phyloP scores from a whole-genome alignment of 30 jellyfish, hydroid and myxozoan species.

The Aurelia aurita complex sp. Pacific region DNA sequence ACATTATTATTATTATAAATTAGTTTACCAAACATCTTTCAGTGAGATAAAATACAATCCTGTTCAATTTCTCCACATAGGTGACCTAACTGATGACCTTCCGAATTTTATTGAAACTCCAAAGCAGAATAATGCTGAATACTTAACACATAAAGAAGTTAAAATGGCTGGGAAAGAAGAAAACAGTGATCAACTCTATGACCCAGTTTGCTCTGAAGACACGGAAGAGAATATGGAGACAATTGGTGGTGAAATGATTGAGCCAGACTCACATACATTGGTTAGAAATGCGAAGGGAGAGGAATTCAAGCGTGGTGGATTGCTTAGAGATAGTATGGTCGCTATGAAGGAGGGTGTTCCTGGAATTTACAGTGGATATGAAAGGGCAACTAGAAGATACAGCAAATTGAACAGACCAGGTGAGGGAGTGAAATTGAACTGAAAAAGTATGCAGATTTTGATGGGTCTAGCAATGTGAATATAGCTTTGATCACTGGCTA shows the following conservation, averaged over 20 bases:
- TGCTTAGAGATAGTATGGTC: constrained; percentile 75
- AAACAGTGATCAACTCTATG: background rate
- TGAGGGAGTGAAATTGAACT: background rate
- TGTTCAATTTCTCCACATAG: background rate
- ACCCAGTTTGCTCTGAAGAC: background rate
- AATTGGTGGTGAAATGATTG: constrained; percentile 36
- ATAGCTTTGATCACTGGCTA: no score
- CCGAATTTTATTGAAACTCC: constrained; percentile 19
- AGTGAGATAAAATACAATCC: no score
- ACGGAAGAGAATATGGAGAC: constrained; percentile 20
- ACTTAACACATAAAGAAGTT: background rate
- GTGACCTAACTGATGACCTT: constrained; percentile 35
- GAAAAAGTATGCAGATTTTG: no score
- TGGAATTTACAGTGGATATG: constrained; percentile 89
- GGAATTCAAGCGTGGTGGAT: constrained; percentile 13
- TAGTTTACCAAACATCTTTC: no score
- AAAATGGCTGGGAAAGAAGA: background rate
- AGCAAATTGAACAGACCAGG: constrained; percentile 51
- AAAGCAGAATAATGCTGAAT: background rate
- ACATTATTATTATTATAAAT: no score
- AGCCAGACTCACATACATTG: constrained; percentile 34
- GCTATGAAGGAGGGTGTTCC: constrained; percentile 95
- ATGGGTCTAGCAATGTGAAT: no score
- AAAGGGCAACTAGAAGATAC: constrained; percentile 18
- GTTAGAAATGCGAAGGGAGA: constrained; percentile 15